Percentiles rank a stretch among this genome's conserved stretches.
Conservation (phyloP, 2,888 invertebrate species). For the Pandemis corylana region DNA sequence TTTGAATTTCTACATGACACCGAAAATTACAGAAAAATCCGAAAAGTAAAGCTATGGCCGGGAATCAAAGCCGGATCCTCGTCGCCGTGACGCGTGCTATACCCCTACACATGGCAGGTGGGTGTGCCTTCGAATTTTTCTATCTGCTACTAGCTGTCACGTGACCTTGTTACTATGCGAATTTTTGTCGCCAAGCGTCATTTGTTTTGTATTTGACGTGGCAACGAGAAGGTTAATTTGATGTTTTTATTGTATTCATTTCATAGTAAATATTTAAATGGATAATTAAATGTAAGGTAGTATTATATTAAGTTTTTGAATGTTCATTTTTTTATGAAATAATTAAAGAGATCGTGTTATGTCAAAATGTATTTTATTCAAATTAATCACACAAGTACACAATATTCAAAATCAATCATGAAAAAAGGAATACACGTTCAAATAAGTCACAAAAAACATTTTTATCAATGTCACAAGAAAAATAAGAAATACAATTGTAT, state of each 20-base stretch:
- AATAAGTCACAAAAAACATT: background rate
- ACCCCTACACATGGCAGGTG: too few relatives aligned
- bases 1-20: too few relatives aligned
- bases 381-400: conserved; percentile 8
- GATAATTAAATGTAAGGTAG: background rate
- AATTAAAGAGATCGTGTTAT: conserved; percentile 1
- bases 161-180: too few relatives aligned
- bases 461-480: background rate
- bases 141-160: too few relatives aligned
- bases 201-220: too few relatives aligned
- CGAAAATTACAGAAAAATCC: too few relatives aligned
- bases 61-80: too few relatives aligned
- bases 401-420: background rate
- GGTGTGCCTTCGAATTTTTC: too few relatives aligned
- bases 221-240: too few relatives aligned
- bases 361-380: conserved; percentile 2
- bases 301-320: background rate
- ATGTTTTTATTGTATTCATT: background rate
- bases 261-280: background rate
- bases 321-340: background rate
- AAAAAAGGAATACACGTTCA: background rate
- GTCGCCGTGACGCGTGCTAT: too few relatives aligned
- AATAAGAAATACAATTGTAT: background rate
- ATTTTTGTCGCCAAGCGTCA: too few relatives aligned
- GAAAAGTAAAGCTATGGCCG: too few relatives aligned